Conservation (phyloP, 1,140 invertebrate species). For the Bradysia coprophila region DNA sequence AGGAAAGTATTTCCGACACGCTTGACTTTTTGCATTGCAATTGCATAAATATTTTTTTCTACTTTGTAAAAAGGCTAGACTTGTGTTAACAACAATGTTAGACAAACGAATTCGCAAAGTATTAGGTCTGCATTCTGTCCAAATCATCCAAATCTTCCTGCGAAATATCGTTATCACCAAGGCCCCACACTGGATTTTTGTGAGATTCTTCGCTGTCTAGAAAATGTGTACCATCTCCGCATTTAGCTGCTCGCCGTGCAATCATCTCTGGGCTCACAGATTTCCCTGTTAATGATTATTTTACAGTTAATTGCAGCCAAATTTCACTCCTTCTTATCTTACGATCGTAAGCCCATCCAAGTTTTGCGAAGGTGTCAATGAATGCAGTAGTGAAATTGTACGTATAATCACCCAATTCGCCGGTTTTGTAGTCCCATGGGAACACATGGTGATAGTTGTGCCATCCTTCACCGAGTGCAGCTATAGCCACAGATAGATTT, state of each 20-base stretch:
- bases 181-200: slow-evolving; percentile 31
- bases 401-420: slow-evolving; percentile 48
- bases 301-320: too few species aligned
- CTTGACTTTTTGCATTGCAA: too few species aligned
- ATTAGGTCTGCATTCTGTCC: slow-evolving; percentile 28
- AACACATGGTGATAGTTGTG: slow-evolving; percentile 91
- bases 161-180: slow-evolving; percentile 32
- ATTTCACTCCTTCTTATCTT: too few species aligned
- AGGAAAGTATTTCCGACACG: too few species aligned
- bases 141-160: slow-evolving; percentile 29
- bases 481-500: slow-evolving; percentile 45
- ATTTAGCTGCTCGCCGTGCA: slow-evolving; percentile 31
- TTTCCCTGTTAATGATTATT: slow-evolving; percentile 25
- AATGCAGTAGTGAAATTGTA: slow-evolving; percentile 51
- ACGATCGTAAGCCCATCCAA: slow-evolving; percentile 59
- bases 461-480: slow-evolving; percentile 68
- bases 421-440: slow-evolving; percentile 61
- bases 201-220: slow-evolving; percentile 17
- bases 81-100: too few species aligned
- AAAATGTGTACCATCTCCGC: slow-evolving; percentile 39
- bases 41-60: too few species aligned
- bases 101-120: too few species aligned
- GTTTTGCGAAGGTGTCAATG: slow-evolving; percentile 46
- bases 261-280: slow-evolving; percentile 43
- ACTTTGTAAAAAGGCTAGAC: too few species aligned